These are phyloP conservation scores for Panagrolaimus sp. DNA, from an alignment of 1,140 invertebrate species.

Conservation along the genomic window DNA sequence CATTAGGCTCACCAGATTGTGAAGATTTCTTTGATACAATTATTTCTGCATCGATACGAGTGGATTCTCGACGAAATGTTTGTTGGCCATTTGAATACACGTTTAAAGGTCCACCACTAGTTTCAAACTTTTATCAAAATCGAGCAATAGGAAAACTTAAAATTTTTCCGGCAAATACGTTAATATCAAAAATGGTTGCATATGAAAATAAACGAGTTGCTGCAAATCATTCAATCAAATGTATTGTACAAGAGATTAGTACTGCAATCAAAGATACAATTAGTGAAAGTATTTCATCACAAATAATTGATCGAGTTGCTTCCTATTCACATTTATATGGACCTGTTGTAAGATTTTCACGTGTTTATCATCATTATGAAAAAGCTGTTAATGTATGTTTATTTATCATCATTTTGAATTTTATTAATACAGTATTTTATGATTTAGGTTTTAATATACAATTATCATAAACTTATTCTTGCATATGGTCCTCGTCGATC, in stretches of 20 bases:
- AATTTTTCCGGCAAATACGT: not conserved
- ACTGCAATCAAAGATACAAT: not conserved
- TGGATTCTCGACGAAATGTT: not conserved
- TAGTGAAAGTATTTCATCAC: not conserved
- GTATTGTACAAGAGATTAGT: not conserved
- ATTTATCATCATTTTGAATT: not conserved
- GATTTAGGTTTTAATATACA: not conserved
- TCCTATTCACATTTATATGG: not conserved
- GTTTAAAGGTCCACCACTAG: not conserved
- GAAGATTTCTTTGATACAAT: not conserved
- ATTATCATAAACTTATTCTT: not conserved
- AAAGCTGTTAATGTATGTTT: constrained; percentile 6
- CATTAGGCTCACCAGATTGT: not conserved
- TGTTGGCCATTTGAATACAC: not conserved
- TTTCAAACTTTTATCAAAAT: constrained; percentile 1
- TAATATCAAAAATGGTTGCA: not conserved
- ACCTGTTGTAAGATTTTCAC: not conserved
- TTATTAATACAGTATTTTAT: too few species aligned
- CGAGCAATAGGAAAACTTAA: not conserved
- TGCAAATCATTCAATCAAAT: not conserved
- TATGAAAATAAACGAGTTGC: not conserved
- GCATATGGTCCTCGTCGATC: constrained; percentile 1
- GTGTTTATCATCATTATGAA: not conserved
- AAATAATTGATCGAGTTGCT: not conserved
- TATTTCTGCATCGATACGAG: not conserved